Evolutionary conservation across 35 echinoderm and acorn worm genomes (phyloP), one percentile per base, ranked within the genome.

Genomic region (Apostichopus parvimensis): DNA sequence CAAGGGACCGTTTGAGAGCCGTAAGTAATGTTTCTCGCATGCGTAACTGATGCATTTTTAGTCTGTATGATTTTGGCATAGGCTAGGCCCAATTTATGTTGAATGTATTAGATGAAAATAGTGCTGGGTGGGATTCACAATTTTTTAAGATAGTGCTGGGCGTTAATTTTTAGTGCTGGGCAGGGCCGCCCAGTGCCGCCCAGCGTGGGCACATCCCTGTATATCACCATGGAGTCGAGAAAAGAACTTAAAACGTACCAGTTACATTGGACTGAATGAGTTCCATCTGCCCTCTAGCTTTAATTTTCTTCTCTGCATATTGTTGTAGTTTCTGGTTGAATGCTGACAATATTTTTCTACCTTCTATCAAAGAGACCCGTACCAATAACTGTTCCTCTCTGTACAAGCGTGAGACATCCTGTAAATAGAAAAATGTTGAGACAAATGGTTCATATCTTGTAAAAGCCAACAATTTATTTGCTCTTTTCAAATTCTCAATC

Each of bases 341-440:
- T 52, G 93, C 91, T 18, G 93, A 89, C 21, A 96, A 64, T 23
- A 99, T 96, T 73, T 99, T 93, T 14, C 91, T 89, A 7, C 95
- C 97, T 75, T 99, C 97, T 53, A 99, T 95, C 15, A 99, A 82
- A 12, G 97, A 96, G 53, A 99, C 97, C 68, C 88, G 54, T 8
- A 99, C 93, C 6, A 93, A 55, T 28, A 66, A 79, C 62, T 93
- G 93, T 86, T 99, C 97, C 64, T 94, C 87, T 77, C 84, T 94
- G 87, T 93, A 98, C 12, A 99, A 87, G 66, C 95, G 87, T 61
- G 97, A 94, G 1, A 99, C 93, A 90, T 99, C 97, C 97, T 99
- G 64, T 18, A 79, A 25, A 5, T 60, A 56, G 64, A 91, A 73
- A 73, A 45, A 45, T 45, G 34, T 45, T 45, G 34, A 45, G 34